phyloP scores from a whole-genome alignment of 2,113 vertebrate genomes.

The Stegastes partitus region DNA sequence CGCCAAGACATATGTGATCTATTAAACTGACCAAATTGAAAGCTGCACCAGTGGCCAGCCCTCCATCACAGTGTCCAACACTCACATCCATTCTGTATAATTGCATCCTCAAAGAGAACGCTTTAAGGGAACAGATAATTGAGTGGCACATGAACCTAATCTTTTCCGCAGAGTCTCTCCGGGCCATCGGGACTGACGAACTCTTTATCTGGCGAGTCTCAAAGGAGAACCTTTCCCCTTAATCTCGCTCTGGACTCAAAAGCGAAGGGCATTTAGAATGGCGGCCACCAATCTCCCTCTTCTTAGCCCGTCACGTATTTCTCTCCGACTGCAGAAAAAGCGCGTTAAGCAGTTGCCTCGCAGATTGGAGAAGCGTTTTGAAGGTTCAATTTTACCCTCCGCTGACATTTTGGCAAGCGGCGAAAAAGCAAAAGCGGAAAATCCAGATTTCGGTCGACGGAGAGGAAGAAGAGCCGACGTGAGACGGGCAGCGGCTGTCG shows the following conservation, averaged over 20 bases:
- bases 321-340: constrained; percentile 18
- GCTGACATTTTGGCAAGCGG: not conserved
- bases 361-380: constrained; percentile 30
- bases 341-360: not conserved
- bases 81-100: constrained; percentile 75
- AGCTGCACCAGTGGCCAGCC: constrained; percentile 65
- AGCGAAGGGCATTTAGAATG: constrained; percentile 43
- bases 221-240: constrained; percentile 67
- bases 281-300: constrained; percentile 41
- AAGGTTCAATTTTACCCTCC: constrained; percentile 33
- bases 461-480: constrained; percentile 23
- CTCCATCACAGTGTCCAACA: constrained; percentile 61
- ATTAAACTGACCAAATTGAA: constrained; percentile 62
- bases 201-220: constrained; percentile 71
- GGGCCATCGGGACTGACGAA: constrained; percentile 61
- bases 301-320: constrained; percentile 38
- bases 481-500: constrained; percentile 13
- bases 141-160: constrained; percentile 79
- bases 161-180: constrained; percentile 67
- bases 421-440: constrained; percentile 27
- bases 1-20: constrained; percentile 72
- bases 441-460: not conserved
- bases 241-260: constrained; percentile 62
- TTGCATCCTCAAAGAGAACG: constrained; percentile 75
- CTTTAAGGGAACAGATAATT: constrained; percentile 76